phyloP scores from a whole-genome alignment of 1,140 invertebrate genomes.

The Octopus sinensis region DNA sequence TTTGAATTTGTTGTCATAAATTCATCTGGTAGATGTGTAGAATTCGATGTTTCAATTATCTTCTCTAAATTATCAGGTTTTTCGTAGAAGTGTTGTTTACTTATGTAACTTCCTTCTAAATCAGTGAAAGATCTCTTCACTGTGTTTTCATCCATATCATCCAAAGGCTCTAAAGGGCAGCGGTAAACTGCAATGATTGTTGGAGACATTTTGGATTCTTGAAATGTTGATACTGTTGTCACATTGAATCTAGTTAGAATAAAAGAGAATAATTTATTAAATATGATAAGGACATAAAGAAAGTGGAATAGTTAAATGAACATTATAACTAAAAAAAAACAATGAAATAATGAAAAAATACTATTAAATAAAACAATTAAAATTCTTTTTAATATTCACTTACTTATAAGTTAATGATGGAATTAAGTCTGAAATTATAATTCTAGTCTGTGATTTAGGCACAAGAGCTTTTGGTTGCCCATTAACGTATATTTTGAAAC shows the following conservation, averaged over 20 bases:
- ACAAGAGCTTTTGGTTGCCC: background rate
- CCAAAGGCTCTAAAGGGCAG: too few species aligned
- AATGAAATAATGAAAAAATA: background rate
- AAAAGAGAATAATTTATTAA: background rate
- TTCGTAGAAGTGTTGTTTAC: too few species aligned
- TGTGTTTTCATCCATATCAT: too few species aligned
- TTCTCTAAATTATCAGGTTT: too few species aligned
- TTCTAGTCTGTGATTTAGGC: background rate
- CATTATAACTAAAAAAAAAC: background rate
- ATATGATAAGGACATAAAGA: background rate
- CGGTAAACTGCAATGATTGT: background rate
- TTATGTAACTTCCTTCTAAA: too few species aligned
- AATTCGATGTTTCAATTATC: too few species aligned
- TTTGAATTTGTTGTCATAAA: too few species aligned
- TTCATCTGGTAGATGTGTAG: too few species aligned
- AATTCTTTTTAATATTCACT: background rate
- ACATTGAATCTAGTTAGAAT: background rate
- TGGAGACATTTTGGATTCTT: background rate
- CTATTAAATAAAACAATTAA: background rate
- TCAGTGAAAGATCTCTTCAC: too few species aligned
- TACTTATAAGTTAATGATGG: background rate
- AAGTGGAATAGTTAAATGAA: background rate
- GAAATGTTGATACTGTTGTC: background rate
- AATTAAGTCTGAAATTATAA: background rate
- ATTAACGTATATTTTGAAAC: conserved; percentile 11